Conservation (phyloP, 2,113 vertebrate genomes). For the Melospiza melodia region DNA sequence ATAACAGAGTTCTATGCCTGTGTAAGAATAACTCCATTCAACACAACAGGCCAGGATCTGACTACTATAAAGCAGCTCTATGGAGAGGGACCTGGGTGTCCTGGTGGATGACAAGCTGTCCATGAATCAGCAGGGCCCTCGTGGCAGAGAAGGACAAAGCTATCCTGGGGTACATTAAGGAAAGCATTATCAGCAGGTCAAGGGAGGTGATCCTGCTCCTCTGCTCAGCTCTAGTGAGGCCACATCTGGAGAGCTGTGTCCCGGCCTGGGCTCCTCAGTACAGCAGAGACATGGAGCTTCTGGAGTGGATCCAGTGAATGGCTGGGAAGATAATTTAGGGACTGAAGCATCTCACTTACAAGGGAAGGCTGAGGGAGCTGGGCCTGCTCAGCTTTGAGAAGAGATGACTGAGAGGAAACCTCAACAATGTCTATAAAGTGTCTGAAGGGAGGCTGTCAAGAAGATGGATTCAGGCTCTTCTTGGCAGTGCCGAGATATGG, state of each 20-base stretch:
- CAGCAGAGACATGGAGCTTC: background rate
- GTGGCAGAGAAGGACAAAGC: background rate
- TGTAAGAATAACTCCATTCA: background rate
- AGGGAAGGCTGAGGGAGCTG: background rate
- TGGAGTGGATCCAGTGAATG: fast-evolving
- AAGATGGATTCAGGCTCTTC: background rate
- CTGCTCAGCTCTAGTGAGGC: background rate
- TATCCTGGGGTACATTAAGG: too few species aligned
- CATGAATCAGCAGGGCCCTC: background rate
- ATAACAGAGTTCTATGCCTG: too few species aligned
- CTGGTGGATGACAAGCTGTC: background rate
- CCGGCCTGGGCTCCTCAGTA: background rate
- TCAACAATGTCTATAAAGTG: fast-evolving
- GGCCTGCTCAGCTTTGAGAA: background rate
- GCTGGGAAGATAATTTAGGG: background rate
- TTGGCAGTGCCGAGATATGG: fast-evolving
- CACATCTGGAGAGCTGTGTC: background rate
- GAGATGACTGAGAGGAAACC: background rate
- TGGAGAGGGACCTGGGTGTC: fast-evolving
- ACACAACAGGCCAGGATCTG: background rate
- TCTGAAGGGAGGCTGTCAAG: background rate
- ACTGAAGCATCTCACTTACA: background rate
- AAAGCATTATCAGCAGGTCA: background rate
- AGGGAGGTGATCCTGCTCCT: background rate
- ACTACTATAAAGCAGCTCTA: too few species aligned